These are phyloP conservation scores for Drosophila grimshawi DNA, from an alignment of 1,140 invertebrate genomes.

Conservation along the genomic window DNA sequence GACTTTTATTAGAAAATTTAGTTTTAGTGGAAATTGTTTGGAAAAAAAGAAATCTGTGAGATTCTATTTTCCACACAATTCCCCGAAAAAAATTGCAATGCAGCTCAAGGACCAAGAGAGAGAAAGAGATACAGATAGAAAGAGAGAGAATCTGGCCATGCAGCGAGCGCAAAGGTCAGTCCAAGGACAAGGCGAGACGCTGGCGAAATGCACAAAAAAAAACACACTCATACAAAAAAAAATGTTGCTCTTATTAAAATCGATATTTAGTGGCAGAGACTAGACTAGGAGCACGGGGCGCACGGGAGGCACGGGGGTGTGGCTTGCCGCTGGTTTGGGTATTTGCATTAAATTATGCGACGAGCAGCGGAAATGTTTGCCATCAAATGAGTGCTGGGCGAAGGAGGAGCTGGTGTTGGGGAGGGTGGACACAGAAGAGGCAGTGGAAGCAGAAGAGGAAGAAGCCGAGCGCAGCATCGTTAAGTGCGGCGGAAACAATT, in stretches of 20 bases:
- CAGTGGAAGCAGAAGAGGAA: background rate
- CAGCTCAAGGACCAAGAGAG: slow-evolving; percentile 38
- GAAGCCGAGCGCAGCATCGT: slow-evolving; percentile 53
- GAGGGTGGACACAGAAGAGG: background rate
- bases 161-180: slow-evolving; percentile 61
- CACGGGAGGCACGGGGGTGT: background rate
- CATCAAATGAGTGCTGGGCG: slow-evolving; percentile 53
- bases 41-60: background rate
- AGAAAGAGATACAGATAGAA: background rate
- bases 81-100: slow-evolving; percentile 29
- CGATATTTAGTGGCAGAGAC: slow-evolving; percentile 66
- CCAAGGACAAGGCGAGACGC: slow-evolving; percentile 66
- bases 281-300: slow-evolving; percentile 19
- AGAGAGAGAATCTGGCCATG: slow-evolving; percentile 31
- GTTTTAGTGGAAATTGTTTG: background rate
- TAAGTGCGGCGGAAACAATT: slow-evolving; percentile 81
- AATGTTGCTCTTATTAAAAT: slow-evolving; percentile 70
- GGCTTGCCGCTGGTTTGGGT: slow-evolving; percentile 28
- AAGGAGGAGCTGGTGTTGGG: background rate
- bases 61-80: background rate
- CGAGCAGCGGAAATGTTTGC: slow-evolving; percentile 80
- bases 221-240: background rate
- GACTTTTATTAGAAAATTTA: slow-evolving; percentile 3
- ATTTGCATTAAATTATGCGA: slow-evolving; percentile 82
- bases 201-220: slow-evolving; percentile 62